Percentiles rank a stretch among this genome's conserved stretches.
Conservation (phyloP, 2,797 vertebrate genomes). For the Basileuterus tristriatus region DNA sequence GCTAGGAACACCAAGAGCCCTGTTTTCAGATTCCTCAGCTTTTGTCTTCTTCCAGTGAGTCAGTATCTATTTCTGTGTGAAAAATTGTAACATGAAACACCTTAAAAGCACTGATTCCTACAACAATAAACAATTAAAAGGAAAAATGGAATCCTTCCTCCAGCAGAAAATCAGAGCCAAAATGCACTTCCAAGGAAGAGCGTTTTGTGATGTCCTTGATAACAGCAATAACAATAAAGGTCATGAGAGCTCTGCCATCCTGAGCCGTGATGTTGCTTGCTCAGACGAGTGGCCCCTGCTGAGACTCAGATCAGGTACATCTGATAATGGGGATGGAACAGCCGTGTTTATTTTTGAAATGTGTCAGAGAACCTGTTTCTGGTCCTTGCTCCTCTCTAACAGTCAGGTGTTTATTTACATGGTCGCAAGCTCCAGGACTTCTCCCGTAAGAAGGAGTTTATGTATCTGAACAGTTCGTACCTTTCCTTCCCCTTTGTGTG, state of each 20-base stretch:
- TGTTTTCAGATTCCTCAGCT: not conserved
- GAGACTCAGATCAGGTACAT: not conserved
- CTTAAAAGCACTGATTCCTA: not conserved
- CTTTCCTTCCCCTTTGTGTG: not conserved
- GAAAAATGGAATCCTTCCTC: not conserved
- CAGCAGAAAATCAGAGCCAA: not conserved
- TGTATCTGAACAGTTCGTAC: not conserved
- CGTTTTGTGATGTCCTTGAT: not conserved
- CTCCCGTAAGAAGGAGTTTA: not conserved
- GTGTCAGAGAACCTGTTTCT: not conserved
- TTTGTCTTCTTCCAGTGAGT: not conserved
- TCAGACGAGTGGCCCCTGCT: not conserved
- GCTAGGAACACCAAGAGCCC: not conserved
- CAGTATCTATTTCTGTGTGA: not conserved
- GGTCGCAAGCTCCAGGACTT: not conserved
- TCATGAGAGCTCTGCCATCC: not conserved
- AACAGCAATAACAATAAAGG: conserved; percentile 17
- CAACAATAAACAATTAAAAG: not conserved
- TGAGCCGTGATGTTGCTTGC: not conserved
- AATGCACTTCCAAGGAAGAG: not conserved
- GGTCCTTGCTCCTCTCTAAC: not conserved
- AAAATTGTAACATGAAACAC: not conserved
- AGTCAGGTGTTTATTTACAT: conserved; percentile 19
- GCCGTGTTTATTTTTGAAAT: not conserved
- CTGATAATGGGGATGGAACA: not conserved